Evolutionary conservation across 2,113 vertebrate genomes (phyloP).

Genomic region (Neopipo cinnamomea): DNA sequence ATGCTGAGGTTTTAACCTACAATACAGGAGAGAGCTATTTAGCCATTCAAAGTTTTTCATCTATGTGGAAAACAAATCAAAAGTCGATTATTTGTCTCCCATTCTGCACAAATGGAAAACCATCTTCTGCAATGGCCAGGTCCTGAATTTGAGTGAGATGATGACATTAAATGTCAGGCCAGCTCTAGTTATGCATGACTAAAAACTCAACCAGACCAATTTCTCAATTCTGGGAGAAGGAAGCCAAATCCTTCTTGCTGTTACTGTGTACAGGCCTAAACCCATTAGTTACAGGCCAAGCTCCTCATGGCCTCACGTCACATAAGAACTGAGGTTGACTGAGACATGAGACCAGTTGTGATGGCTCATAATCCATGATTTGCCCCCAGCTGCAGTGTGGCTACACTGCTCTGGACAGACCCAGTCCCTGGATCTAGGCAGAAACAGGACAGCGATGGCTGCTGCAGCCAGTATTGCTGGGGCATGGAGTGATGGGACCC

Average conservation of each 20-base stretch:
- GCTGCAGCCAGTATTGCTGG: neutral
- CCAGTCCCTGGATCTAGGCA: neutral
- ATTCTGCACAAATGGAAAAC: neutral
- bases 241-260: neutral
- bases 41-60: neutral
- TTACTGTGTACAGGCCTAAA: neutral
- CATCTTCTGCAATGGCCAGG: neutral
- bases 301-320: neutral
- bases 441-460: fast-evolving
- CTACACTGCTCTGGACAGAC: neutral
- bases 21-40: neutral
- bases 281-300: neutral
- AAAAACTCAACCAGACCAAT: neutral
- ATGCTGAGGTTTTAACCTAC: fast-evolving
- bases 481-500: neutral
- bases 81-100: neutral
- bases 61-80: neutral
- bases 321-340: neutral
- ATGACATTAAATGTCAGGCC: neutral
- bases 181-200: neutral
- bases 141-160: neutral
- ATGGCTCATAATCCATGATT: neutral
- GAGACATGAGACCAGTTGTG: neutral
- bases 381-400: neutral
- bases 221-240: neutral